A percentile compares a stretch with the other conserved stretches of the same genome.
Conservation (phyloP, 1,140 invertebrate species). For the Alviniconcha marisindica region DNA sequence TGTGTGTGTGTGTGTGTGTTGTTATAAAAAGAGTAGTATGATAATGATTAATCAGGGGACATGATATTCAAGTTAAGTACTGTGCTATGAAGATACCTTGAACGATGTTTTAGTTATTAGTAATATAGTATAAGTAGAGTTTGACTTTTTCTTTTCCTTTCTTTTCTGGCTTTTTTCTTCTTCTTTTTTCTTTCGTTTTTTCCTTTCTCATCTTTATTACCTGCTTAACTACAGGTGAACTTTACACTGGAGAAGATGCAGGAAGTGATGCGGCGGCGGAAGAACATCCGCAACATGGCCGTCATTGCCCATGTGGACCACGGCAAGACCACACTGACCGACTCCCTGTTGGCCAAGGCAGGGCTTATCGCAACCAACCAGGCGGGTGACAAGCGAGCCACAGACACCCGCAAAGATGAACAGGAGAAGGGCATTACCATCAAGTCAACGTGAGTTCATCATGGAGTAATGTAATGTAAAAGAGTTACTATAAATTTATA, state of each 20-base stretch:
- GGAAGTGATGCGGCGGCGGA: conserved; percentile 52
- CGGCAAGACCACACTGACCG: conserved; percentile 99
- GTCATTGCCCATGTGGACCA: conserved; percentile 99
- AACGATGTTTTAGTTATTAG: no score
- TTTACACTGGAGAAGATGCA: conserved; percentile 58
- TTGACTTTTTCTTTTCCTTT: no score
- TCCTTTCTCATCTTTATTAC: no score
- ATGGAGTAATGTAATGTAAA: neutral
- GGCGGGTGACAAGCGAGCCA: conserved; percentile 98
- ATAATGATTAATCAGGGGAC: no score
- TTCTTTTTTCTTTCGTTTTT: no score
- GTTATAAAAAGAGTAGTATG: no score
- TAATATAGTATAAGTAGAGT: no score
- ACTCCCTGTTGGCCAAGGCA: conserved; percentile 98
- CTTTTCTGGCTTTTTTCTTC: no score
- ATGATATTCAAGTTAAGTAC: no score
- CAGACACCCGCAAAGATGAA: conserved; percentile 99
- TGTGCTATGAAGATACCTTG: no score
- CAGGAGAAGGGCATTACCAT: conserved; percentile 99
- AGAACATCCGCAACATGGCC: conserved; percentile 97
- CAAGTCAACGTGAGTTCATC: conserved; percentile 94
- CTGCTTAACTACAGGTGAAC: conserved; percentile 59
- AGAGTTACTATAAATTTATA: no score
- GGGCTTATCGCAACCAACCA: conserved; percentile 99
- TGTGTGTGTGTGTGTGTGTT: no score